A percentile compares a stretch with the other conserved stretches of the same genome.
phyloP scores from a whole-genome alignment of 2,797 vertebrate species.

The Synanceia verrucosa region DNA sequence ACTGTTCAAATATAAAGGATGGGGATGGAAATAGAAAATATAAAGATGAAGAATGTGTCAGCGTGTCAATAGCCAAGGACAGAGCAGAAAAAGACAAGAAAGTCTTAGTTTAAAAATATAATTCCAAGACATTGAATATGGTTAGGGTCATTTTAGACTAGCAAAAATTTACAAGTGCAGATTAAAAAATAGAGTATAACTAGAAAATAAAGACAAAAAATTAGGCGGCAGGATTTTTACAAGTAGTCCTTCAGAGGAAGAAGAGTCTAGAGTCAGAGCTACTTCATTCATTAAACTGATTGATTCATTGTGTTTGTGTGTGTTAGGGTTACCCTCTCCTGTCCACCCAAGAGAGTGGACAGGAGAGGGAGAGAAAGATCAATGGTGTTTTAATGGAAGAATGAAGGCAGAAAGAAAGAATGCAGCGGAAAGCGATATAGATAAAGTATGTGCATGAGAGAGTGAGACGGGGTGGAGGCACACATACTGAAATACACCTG shows the following conservation, averaged over 20 bases:
- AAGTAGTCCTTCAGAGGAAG: conserved; percentile 38
- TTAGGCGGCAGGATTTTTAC: background rate
- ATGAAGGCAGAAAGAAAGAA: conserved; percentile 29
- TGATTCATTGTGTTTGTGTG: conserved; percentile 63
- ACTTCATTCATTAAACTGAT: conserved; percentile 68
- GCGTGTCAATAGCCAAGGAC: background rate
- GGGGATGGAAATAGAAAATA: no score
- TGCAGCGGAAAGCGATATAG: conserved; percentile 14
- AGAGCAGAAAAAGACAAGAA: background rate
- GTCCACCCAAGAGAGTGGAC: conserved; percentile 49
- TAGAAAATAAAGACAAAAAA: background rate
- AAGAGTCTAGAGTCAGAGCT: conserved; percentile 27
- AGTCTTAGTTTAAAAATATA: background rate
- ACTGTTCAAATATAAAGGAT: no score
- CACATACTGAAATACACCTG: background rate
- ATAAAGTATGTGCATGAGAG: background rate
- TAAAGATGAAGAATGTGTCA: background rate
- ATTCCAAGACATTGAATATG: background rate
- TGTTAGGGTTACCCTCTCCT: no score
- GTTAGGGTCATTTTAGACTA: conserved; percentile 10
- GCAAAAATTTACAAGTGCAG: background rate
- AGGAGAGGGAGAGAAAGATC: conserved; percentile 46
- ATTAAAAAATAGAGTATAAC: background rate
- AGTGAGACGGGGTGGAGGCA: background rate
- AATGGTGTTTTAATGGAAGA: conserved; percentile 56